Conservation (phyloP, 2,113 vertebrate genomes). For the Gymnogyps californianus region DNA sequence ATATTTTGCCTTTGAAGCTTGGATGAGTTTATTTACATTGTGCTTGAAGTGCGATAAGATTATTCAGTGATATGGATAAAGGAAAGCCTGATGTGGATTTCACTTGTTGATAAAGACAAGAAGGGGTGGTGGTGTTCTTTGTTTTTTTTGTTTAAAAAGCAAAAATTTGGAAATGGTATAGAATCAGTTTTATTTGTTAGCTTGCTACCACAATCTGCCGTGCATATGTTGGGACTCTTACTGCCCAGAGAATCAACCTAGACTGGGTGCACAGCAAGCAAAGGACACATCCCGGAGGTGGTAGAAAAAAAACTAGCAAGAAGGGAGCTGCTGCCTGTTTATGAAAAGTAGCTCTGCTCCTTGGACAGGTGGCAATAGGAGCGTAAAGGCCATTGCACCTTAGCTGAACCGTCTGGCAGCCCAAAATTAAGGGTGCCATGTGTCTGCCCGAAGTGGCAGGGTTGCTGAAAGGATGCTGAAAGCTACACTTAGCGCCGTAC, state of each 20-base stretch:
- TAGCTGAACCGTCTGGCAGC: background rate
- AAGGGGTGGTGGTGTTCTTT: background rate
- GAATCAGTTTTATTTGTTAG: background rate
- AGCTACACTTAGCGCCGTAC: background rate
- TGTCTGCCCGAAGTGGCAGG: fast-evolving
- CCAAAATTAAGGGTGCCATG: background rate
- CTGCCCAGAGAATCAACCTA: background rate
- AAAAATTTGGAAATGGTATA: background rate
- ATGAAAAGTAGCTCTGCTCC: background rate
- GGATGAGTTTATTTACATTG: conserved; percentile 19
- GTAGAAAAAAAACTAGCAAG: background rate
- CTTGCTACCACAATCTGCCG: background rate
- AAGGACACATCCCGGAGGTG: background rate
- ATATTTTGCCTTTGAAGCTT: conserved; percentile 46
- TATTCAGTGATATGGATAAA: background rate
- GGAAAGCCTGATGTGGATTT: background rate
- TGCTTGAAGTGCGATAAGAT: conserved; percentile 37
- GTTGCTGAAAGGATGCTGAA: background rate
- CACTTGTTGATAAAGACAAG: background rate
- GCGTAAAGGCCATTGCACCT: background rate
- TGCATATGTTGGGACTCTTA: background rate
- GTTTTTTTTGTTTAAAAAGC: background rate
- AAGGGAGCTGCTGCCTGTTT: background rate
- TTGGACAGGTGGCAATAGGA: background rate
- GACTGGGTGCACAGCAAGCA: background rate